Conservation (phyloP, 2,888 invertebrate genomes). For the Apocheima hispidaria region DNA sequence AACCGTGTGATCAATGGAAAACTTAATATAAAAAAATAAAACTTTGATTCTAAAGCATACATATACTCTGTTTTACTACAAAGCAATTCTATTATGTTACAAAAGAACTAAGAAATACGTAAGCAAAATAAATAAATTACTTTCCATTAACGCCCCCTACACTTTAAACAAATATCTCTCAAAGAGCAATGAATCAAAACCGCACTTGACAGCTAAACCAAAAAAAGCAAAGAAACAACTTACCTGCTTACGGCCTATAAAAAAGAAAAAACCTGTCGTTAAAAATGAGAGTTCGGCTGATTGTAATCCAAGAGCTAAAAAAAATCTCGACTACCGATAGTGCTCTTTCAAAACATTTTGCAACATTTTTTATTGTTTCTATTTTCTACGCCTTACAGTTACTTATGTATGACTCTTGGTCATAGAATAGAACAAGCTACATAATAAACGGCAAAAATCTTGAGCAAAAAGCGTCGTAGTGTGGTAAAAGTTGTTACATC, state of each 20-base stretch:
- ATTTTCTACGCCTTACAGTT: constrained; percentile 33
- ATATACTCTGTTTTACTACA: no score
- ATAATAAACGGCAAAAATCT: no score
- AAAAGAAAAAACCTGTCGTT: constrained; percentile 36
- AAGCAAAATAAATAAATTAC: neutral
- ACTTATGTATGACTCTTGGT: constrained; percentile 27
- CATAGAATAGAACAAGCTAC: no score
- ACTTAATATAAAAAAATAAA: no score
- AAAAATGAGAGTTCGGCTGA: constrained; percentile 39
- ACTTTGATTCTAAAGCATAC: no score
- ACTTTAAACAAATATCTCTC: constrained; percentile 6
- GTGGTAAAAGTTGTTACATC: no score
- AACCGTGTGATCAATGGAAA: no score
- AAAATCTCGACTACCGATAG: constrained; percentile 36
- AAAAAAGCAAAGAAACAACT: constrained; percentile 18
- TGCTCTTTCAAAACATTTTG: constrained; percentile 44
- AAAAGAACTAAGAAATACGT: neutral
- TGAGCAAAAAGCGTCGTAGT: no score
- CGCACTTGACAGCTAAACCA: constrained; percentile 16
- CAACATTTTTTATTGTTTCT: constrained; percentile 35
- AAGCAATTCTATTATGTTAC: no score
- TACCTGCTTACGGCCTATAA: constrained; percentile 27
- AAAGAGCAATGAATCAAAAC: constrained; percentile 22
- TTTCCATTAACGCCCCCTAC: neutral
- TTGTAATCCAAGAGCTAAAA: constrained; percentile 35